Conservation (phyloP, 2,113 vertebrate species). For the Crotophaga sulcirostris region DNA sequence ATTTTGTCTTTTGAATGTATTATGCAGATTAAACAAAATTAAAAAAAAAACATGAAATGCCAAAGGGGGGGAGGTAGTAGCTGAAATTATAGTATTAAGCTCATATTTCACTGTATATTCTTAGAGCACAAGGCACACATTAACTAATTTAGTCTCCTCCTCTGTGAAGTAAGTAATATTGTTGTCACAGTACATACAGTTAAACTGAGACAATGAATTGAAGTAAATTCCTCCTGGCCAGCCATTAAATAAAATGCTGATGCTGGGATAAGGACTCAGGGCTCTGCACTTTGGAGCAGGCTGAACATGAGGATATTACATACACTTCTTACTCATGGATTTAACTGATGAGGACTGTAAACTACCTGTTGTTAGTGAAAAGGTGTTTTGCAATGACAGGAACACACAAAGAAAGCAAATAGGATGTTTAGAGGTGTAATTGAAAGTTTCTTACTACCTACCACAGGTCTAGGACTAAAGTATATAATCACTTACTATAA, state of each 20-base stretch:
- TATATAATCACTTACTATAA: not conserved
- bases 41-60: not conserved
- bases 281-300: not conserved
- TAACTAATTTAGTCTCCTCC: not conserved
- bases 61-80: accelerated
- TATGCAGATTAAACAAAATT: not conserved
- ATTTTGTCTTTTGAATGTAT: not conserved
- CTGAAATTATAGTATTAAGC: not conserved
- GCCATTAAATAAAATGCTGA: not conserved
- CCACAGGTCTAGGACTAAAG: not conserved
- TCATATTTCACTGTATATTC: not conserved
- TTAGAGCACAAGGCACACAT: not conserved
- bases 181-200: not conserved
- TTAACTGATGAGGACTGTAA: not conserved
- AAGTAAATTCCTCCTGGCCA: not conserved
- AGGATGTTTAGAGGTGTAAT: not conserved
- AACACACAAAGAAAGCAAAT: not conserved
- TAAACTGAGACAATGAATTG: not conserved
- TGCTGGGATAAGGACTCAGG: not conserved
- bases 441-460: not conserved
- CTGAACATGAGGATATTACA: not conserved
- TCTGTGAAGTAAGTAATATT: not conserved
- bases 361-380: not conserved
- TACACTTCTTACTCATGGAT: not conserved
- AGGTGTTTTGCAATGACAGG: not conserved